Evolutionary conservation across 1,140 invertebrate species (phyloP).

Genomic region (Bactericera cockerelli): DNA sequence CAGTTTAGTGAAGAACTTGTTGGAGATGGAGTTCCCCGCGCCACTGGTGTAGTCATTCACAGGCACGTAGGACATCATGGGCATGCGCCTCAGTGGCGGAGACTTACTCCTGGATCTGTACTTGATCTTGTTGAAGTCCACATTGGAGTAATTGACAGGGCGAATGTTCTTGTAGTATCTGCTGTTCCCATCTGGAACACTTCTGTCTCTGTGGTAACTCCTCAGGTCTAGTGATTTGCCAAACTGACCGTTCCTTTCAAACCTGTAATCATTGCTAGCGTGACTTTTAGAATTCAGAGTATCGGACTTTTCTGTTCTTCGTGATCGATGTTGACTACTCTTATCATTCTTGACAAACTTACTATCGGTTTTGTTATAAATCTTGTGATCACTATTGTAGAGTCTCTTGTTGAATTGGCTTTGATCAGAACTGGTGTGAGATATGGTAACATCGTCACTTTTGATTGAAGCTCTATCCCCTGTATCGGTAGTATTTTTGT

Average conservation of each 20-base stretch:
- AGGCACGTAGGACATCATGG: not conserved
- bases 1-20: slow-evolving; percentile 21
- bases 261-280: not conserved
- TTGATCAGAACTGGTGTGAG: not conserved
- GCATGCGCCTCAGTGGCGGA: not conserved
- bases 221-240: not conserved
- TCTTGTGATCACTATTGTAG: slow-evolving; percentile 2
- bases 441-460: slow-evolving; percentile 3
- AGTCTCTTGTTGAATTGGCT: not conserved
- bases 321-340: not conserved
- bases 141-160: not conserved
- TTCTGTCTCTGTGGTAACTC: too few relatives aligned
- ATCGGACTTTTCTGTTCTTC: too few relatives aligned
- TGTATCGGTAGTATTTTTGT: not conserved
- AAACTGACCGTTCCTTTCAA: not conserved
- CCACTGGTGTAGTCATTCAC: not conserved
- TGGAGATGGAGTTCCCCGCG: slow-evolving; percentile 17
- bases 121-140: not conserved
- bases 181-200: not conserved
- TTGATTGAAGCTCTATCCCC: slow-evolving; percentile 1
- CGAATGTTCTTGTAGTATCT: slow-evolving; percentile 1
- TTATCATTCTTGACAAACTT: not conserved
- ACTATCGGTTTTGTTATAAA: not conserved
- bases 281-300: too few relatives aligned
- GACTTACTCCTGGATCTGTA: slow-evolving; percentile 7